Evolutionary conservation across 2,797 vertebrate species (phyloP).

Genomic region (Typhlichthys eigenmanni): DNA sequence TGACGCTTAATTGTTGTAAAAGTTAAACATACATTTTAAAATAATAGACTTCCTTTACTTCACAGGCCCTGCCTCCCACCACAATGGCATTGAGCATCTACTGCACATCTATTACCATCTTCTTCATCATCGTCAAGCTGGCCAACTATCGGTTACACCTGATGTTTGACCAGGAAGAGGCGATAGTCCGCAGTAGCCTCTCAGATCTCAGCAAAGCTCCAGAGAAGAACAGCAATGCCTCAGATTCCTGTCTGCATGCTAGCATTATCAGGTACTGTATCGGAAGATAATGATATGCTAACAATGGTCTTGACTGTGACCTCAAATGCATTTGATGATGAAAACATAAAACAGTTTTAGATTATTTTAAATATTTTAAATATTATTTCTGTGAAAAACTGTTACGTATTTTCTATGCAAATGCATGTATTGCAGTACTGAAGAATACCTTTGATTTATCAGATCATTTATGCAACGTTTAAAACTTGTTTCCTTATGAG

Average conservation of each 20-base stretch:
- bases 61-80: slow-evolving; percentile 90
- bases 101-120: slow-evolving; percentile 87
- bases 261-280: slow-evolving; percentile 73
- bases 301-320: too few species aligned
- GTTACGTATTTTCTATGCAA: too few species aligned
- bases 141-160: slow-evolving; percentile 93
- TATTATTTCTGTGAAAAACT: too few species aligned
- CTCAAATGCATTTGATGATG: too few species aligned
- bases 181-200: slow-evolving; percentile 79
- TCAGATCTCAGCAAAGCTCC: slow-evolving; percentile 78
- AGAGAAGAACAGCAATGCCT: slow-evolving; percentile 77
- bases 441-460: too few species aligned
- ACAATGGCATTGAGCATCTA: slow-evolving; percentile 88
- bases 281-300: slow-evolving; percentile 11
- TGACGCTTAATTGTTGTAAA: too few species aligned
- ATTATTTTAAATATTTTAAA: too few species aligned
- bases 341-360: too few species aligned
- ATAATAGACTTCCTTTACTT: slow-evolving; percentile 25
- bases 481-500: too few species aligned
- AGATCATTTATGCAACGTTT: too few species aligned
- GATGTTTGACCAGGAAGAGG: slow-evolving; percentile 93
- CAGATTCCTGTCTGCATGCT: slow-evolving; percentile 72
- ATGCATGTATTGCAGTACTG: too few species aligned
- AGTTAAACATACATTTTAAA: background rate
- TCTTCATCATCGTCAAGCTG: slow-evolving; percentile 92